These are phyloP conservation scores for Mycetomoellerius zeteki DNA, from an alignment of 1,140 invertebrate genomes.

Conservation along the genomic window DNA sequence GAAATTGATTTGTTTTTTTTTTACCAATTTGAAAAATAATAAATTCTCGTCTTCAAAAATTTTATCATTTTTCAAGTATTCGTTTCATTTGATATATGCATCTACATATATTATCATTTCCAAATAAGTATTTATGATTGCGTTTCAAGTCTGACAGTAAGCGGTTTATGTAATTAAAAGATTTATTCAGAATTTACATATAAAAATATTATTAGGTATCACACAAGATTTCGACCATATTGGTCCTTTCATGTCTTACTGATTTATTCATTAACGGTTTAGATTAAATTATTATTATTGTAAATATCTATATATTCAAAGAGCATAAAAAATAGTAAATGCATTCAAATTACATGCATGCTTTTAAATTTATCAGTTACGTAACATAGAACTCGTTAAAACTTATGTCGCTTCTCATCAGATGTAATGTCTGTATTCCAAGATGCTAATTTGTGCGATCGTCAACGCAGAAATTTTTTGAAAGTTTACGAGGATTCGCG, in stretches of 20 bases:
- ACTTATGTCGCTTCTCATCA: background rate
- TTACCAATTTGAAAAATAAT: too few species aligned
- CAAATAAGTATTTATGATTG: background rate
- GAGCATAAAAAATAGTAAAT: background rate
- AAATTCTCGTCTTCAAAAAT: background rate
- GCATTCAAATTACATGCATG: background rate
- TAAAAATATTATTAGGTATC: too few species aligned
- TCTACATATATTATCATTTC: background rate
- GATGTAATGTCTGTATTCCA: background rate
- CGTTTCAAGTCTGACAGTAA: too few species aligned
- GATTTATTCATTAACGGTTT: too few species aligned
- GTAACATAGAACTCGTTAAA: conserved; percentile 4
- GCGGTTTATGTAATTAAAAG: too few species aligned
- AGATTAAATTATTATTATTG: too few species aligned
- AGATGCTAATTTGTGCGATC: conserved; percentile 49
- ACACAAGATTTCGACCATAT: too few species aligned
- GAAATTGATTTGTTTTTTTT: background rate
- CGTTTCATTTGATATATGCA: background rate
- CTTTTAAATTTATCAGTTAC: background rate
- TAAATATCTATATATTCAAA: background rate
- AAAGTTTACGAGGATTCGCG: background rate
- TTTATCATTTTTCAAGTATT: background rate
- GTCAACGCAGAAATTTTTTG: conserved; percentile 20
- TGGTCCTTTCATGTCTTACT: too few species aligned
- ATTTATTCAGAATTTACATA: too few species aligned